Percentiles rank a stretch among this genome's conserved stretches.
Conservation (phyloP, 2,888 invertebrate species). For the Rhodophaea formosa region DNA sequence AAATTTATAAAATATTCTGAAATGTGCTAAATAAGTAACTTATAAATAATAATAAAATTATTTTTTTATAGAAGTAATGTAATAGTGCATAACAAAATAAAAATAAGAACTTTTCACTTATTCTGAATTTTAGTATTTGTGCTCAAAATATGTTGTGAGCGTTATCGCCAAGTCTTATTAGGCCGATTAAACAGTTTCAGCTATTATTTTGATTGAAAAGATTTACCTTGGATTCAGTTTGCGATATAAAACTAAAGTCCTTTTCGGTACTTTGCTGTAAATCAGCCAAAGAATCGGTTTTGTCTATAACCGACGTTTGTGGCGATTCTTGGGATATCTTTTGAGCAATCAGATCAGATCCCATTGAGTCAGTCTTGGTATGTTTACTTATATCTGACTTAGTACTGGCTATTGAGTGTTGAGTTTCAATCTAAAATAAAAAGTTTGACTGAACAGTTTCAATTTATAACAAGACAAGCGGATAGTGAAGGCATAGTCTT, state of each 20-base stretch:
- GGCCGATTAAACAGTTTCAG: not conserved
- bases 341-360: slow-evolving; percentile 57
- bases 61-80: not conserved
- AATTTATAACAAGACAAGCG: not conserved
- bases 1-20: slow-evolving; percentile 18
- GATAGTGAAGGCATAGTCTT: not conserved
- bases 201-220: slow-evolving; percentile 10
- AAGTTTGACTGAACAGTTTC: slow-evolving; percentile 16
- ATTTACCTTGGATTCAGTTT: slow-evolving; percentile 75
- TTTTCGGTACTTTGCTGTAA: slow-evolving; percentile 74
- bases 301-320: slow-evolving; percentile 61
- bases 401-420: slow-evolving; percentile 59
- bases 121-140: not conserved
- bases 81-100: not conserved
- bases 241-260: slow-evolving; percentile 73
- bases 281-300: slow-evolving; percentile 71
- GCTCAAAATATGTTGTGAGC: not conserved
- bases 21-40: not conserved
- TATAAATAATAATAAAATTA: not conserved
- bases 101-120: not conserved
- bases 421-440: slow-evolving; percentile 59
- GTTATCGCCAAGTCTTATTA: not conserved
- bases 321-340: slow-evolving; percentile 70
- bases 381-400: slow-evolving; percentile 68
- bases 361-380: slow-evolving; percentile 71